phyloP scores from a whole-genome alignment of 1,140 invertebrate genomes.

The Anoplolepis gracilipes region DNA sequence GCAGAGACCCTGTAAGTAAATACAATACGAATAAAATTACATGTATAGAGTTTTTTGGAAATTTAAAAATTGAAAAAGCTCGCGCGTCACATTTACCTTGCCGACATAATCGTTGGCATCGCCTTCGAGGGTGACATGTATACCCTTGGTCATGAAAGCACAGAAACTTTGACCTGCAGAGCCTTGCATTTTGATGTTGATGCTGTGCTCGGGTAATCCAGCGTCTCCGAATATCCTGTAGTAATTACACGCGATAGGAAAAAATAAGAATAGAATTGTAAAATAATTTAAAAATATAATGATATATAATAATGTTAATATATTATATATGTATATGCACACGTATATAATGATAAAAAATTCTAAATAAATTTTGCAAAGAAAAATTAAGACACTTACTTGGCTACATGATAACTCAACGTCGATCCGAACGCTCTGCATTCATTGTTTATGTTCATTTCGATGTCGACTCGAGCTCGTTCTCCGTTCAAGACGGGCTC shows the following conservation, averaged over 20 bases:
- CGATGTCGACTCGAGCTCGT: slow-evolving; percentile 89
- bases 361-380: neutral
- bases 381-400: slow-evolving; percentile 86
- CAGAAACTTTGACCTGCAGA: slow-evolving; percentile 99
- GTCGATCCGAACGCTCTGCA: slow-evolving; percentile 97
- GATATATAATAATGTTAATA: too few relatives aligned
- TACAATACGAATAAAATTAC: neutral
- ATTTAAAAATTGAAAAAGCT: neutral
- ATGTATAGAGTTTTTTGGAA: neutral
- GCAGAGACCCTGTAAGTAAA: slow-evolving; percentile 90
- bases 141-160: slow-evolving; percentile 97
- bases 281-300: too few relatives aligned
- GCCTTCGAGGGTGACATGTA: slow-evolving; percentile 96
- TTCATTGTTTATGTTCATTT: slow-evolving; percentile 95
- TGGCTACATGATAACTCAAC: slow-evolving; percentile 97
- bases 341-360: slow-evolving; percentile 13
- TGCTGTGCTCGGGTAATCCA: slow-evolving; percentile 94
- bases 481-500: slow-evolving; percentile 91
- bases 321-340: too few relatives aligned
- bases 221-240: slow-evolving; percentile 94
- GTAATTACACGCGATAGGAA: slow-evolving; percentile 39
- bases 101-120: slow-evolving; percentile 99
- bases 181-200: slow-evolving; percentile 95
- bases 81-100: slow-evolving; percentile 75
- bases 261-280: neutral